Conservation (phyloP, 1,140 invertebrate species). For the Drosophila sp. region DNA sequence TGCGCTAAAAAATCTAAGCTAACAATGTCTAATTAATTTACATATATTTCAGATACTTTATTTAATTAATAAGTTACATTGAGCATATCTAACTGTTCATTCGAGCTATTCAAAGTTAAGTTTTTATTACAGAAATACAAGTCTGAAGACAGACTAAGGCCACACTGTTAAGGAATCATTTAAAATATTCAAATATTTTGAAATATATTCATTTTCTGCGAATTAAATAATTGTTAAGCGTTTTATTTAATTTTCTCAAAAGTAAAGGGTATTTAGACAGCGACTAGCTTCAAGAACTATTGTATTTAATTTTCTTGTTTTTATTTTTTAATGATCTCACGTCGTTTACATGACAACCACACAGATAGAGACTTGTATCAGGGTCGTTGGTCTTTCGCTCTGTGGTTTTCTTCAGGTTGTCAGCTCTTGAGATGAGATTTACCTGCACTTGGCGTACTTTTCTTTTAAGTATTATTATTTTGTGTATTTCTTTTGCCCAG, state of each 20-base stretch:
- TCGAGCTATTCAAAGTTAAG: no score
- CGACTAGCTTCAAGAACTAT: neutral
- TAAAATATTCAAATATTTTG: no score
- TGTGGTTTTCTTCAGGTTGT: constrained; percentile 18
- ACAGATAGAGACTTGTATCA: constrained; percentile 40
- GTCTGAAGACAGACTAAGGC: no score
- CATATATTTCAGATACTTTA: no score
- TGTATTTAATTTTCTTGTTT: constrained; percentile 24
- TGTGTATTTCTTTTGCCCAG: constrained; percentile 6
- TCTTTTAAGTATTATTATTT: constrained; percentile 5
- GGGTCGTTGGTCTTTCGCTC: constrained; percentile 58
- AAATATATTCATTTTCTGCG: no score
- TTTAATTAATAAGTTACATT: no score
- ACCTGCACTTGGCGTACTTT: constrained; percentile 23
- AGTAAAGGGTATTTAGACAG: constrained; percentile 85
- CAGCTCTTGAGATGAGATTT: constrained; percentile 18
- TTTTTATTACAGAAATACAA: no score
- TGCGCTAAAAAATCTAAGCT: neutral
- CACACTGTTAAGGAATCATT: no score
- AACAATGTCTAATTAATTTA: no score
- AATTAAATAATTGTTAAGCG: no score
- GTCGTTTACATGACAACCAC: constrained; percentile 65
- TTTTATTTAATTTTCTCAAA: no score
- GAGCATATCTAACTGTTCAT: no score
- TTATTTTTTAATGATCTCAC: constrained; percentile 57